phyloP scores from a whole-genome alignment of 2,113 vertebrate species.

The Scomber scombrus region DNA sequence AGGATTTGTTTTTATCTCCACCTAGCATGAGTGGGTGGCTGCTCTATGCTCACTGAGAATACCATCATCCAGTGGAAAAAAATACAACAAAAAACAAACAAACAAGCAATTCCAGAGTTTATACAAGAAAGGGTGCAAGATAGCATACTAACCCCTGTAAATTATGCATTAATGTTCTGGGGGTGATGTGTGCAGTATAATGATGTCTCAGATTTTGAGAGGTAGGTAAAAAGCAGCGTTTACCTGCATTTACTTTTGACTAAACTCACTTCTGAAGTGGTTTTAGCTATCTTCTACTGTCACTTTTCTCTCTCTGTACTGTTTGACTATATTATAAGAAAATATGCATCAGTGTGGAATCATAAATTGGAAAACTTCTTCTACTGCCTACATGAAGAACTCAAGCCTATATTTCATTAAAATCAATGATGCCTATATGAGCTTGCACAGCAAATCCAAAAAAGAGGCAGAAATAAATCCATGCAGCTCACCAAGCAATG shows the following conservation, averaged over 20 bases:
- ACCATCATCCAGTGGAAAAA: neutral
- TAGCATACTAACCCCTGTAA: neutral
- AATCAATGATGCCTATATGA: constrained; percentile 48
- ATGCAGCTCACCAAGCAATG: constrained; percentile 31
- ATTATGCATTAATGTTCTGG: neutral
- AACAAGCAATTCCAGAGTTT: constrained; percentile 2
- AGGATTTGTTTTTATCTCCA: constrained; percentile 46
- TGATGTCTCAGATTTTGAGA: neutral
- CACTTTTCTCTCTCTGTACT: constrained; percentile 32
- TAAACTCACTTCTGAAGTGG: neutral
- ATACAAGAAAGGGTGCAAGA: constrained; percentile 10
- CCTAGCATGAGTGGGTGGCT: constrained; percentile 35
- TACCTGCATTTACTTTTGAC: neutral
- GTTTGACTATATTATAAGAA: constrained; percentile 30
- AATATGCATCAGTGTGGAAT: constrained; percentile 50
- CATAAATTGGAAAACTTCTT: constrained; percentile 43
- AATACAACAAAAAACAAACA: neutral
- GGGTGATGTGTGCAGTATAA: neutral
- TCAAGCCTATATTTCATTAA: constrained; percentile 52
- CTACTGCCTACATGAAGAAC: constrained; percentile 31
- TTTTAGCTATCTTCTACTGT: constrained; percentile 28
- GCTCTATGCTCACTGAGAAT: constrained; percentile 21
- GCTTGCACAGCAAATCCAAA: constrained; percentile 49
- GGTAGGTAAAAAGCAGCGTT: constrained; percentile 1
- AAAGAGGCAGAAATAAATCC: constrained; percentile 49